phyloP scores from a whole-genome alignment of 2,888 invertebrate genomes.

The Trichopoda pennipes region DNA sequence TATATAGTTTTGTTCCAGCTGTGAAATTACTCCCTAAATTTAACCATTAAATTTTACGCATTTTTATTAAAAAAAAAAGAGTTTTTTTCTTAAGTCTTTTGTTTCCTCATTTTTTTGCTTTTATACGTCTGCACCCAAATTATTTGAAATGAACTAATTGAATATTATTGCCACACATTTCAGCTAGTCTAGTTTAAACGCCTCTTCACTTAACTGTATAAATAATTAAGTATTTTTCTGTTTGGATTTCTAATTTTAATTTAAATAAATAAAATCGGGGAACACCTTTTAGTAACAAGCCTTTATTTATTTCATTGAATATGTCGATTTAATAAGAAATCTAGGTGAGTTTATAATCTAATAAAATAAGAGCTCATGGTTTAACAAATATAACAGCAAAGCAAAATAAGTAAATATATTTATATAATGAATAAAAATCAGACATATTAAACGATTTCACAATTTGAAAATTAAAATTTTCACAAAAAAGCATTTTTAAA shows the following conservation, averaged over 20 bases:
- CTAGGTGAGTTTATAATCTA: slow-evolving; percentile 65
- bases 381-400: not conserved
- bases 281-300: slow-evolving; percentile 67
- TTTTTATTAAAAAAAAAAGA: not conserved
- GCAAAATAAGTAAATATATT: too few species aligned
- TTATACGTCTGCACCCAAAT: slow-evolving; percentile 50
- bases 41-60: not conserved
- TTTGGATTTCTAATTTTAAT: slow-evolving; percentile 54
- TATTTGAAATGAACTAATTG: slow-evolving; percentile 44
- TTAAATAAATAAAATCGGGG: slow-evolving; percentile 48
- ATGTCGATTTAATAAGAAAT: slow-evolving; percentile 58
- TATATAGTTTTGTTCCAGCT: not conserved
- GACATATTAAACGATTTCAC: slow-evolving; percentile 51
- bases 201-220: slow-evolving; percentile 60
- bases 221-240: slow-evolving; percentile 59
- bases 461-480: slow-evolving; percentile 25
- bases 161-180: slow-evolving; percentile 53
- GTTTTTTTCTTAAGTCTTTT: slow-evolving; percentile 31
- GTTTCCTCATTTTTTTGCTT: not conserved
- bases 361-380: slow-evolving; percentile 40
- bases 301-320: slow-evolving; percentile 58
- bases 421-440: slow-evolving; percentile 6
- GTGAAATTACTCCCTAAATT: not conserved
- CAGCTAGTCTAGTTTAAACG: slow-evolving; percentile 66
- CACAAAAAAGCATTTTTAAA: slow-evolving; percentile 44